phyloP scores from a whole-genome alignment of 2,113 vertebrate species.

The Leiothrix lutea region DNA sequence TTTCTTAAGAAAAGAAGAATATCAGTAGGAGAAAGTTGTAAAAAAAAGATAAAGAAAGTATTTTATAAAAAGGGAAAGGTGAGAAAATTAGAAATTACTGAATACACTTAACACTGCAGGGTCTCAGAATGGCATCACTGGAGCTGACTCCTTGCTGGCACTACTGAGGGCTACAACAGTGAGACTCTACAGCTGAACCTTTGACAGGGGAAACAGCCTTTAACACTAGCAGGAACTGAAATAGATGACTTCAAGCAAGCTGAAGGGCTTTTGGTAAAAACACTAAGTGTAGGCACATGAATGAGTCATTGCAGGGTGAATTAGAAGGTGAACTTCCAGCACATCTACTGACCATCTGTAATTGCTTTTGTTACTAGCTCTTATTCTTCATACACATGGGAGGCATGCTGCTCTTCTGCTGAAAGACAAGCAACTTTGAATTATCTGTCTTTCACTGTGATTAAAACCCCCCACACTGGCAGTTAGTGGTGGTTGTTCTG shows the following conservation, averaged over 20 bases:
- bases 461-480: not conserved
- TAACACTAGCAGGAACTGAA: not conserved
- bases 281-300: not conserved
- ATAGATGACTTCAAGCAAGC: not conserved
- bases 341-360: not conserved
- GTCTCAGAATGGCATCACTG: not conserved
- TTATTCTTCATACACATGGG: not conserved
- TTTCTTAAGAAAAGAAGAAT: not conserved
- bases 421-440: not conserved
- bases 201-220: not conserved
- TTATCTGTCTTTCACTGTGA: not conserved
- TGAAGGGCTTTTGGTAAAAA: not conserved
- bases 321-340: not conserved
- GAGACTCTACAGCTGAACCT: not conserved
- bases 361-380: not conserved
- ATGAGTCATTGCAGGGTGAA: not conserved
- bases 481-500: not conserved
- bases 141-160: not conserved
- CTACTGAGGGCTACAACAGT: not conserved
- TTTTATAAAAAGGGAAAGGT: not conserved
- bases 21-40: not conserved
- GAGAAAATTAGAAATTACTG: not conserved
- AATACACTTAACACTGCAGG: too few species aligned
- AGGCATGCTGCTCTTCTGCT: not conserved
- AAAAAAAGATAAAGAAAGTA: not conserved